A percentile compares a stretch with the other conserved stretches of the same genome.
Evolutionary conservation across 37 sponge, comb jelly and placozoan genomes (phyloP).

Genomic region (Hormiphora californensis): DNA sequence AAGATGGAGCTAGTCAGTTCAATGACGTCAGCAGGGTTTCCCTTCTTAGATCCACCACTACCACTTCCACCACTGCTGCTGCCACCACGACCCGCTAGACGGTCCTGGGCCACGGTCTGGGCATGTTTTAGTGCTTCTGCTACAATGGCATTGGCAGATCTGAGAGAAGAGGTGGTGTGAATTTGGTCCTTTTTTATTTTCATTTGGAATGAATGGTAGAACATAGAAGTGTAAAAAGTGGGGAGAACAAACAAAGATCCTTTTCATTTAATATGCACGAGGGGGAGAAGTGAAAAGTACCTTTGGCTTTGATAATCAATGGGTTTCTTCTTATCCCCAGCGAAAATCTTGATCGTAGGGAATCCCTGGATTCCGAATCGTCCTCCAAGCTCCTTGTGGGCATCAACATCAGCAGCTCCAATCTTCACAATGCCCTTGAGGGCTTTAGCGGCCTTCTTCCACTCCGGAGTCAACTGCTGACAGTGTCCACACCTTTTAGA

Average conservation of each 20-base stretch:
- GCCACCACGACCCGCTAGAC: conserved; percentile 56
- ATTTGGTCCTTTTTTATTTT: no score
- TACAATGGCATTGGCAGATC: conserved; percentile 51
- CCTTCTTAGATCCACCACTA: not conserved
- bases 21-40: conserved; percentile 73
- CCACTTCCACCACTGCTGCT: conserved; percentile 54
- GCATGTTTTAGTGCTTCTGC: conserved; percentile 32
- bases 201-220: no score
- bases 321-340: conserved; percentile 81
- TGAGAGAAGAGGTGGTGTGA: not conserved
- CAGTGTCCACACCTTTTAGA: conserved; percentile 94
- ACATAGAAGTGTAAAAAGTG: no score
- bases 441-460: conserved; percentile 91
- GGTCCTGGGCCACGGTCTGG: not conserved
- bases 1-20: conserved; percentile 84
- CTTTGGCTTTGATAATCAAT: conserved; percentile 72
- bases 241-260: no score
- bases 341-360: conserved; percentile 97
- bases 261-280: no score
- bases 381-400: conserved; percentile 70
- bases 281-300: not conserved
- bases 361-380: conserved; percentile 84
- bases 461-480: conserved; percentile 82
- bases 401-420: conserved; percentile 88
- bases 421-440: conserved; percentile 85